Evolutionary conservation across 2,888 invertebrate genomes (phyloP), one percentile per base, ranked within the genome.

Genomic region (Tridacna gigas): DNA sequence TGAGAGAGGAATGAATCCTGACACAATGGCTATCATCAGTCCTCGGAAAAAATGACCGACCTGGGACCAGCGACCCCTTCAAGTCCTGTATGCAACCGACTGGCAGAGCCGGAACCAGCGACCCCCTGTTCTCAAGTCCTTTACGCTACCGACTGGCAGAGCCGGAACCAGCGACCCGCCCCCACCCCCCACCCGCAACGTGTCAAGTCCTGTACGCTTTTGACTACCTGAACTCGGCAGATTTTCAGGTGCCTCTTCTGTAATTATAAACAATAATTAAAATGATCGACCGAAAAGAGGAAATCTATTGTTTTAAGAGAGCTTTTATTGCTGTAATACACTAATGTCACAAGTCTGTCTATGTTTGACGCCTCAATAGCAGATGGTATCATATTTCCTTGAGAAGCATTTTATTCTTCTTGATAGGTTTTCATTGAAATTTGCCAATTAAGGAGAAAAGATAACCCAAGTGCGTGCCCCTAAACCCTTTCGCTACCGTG

Each of bases 201-300:
- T 51, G 18, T 18, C 18, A 51, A 51, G 18, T 18, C 51, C 12
- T 51, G 51, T 51, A 51, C 12, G 18, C n/a, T n/a, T n/a, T n/a
- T n/a, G n/a, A n/a, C n/a, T n/a, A n/a, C n/a, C n/a, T 61, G 22
- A n/a, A 61, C 12, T 15, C 18, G 22, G 22, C 9, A 22, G 63
- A 25, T 69, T 69, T 69, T 69, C 18, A 47, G 45, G 15, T 20
- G 20, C 69, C 11, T 47, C 7, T 25, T 71, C 51, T 1, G 48
- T 71, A 51, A 71, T 71, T 71, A 71, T 71, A 71, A 71, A 51
- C 51, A 71, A 71, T 48, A 71, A 71, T 71, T 71, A 71, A 71
- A 71, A 71, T 71, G 51, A 71, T 71, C 71, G 71, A 18, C 25
- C 47, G n/a, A 47, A 48, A 25, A 71, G 71, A 71, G 71, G 71